Conservation (phyloP, 2,888 invertebrate genomes). For the Pammene aurita region DNA sequence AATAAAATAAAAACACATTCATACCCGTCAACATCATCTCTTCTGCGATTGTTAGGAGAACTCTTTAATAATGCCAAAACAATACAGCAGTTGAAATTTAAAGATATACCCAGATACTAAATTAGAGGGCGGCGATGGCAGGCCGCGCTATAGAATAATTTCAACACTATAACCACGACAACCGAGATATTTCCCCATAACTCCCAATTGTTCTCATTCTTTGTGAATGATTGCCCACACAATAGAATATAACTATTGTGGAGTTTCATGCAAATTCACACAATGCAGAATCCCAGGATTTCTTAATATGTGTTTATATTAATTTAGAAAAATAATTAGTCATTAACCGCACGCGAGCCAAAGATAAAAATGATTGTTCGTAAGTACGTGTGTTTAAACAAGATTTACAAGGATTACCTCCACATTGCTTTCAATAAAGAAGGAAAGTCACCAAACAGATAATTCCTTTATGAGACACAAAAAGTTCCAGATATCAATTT, state of each 20-base stretch:
- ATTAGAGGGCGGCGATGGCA: conserved; percentile 15
- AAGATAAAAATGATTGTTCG: conserved; percentile 1
- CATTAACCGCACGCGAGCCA: conserved; percentile 22
- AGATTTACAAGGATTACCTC: no score
- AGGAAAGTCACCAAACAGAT: no score
- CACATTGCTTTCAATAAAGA: no score
- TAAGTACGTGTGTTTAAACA: no score
- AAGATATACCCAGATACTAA: conserved; percentile 7
- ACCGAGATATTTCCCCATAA: conserved; percentile 36
- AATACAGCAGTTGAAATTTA: background rate
- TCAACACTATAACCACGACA: conserved; percentile 28
- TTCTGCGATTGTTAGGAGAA: no score
- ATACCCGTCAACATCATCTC: background rate
- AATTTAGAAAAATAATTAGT: conserved; percentile 27
- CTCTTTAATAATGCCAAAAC: background rate
- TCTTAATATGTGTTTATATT: conserved; percentile 32
- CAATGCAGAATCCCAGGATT: conserved; percentile 38
- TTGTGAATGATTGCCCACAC: conserved; percentile 29
- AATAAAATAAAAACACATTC: background rate
- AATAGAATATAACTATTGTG: conserved; percentile 38
- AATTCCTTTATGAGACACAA: no score
- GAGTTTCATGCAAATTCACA: conserved; percentile 37
- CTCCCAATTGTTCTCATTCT: conserved; percentile 37
- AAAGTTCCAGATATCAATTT: no score
- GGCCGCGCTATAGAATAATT: conserved; percentile 7